phyloP scores from a whole-genome alignment of 1,140 invertebrate genomes.

The Leptinotarsa lineolata region DNA sequence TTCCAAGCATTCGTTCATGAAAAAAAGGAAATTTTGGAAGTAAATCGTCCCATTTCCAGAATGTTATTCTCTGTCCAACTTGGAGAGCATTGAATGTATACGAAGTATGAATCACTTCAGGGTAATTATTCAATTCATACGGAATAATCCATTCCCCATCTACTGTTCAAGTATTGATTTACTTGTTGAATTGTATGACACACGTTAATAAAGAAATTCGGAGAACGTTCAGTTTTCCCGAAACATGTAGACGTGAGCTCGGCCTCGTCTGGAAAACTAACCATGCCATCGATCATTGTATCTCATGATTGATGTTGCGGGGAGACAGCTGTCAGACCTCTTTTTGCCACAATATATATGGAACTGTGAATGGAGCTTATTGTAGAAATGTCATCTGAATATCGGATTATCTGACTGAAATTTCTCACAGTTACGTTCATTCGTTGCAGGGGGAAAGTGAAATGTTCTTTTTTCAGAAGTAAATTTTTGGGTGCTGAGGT shows the following conservation, averaged over 20 bases:
- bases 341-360: not conserved
- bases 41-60: no score
- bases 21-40: no score
- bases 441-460: no score
- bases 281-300: not conserved
- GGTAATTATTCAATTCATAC: no score
- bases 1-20: no score
- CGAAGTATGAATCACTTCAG: no score
- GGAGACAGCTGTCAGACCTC: not conserved
- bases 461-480: no score
- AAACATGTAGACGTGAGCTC: not conserved
- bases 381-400: conserved; percentile 6
- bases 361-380: not conserved
- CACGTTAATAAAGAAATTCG: not conserved
- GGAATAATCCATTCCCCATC: no score
- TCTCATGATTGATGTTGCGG: not conserved
- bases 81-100: no score
- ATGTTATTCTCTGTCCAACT: no score
- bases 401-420: not conserved
- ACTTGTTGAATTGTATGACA: not conserved
- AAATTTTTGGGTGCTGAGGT: no score
- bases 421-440: not conserved
- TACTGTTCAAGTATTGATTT: not conserved
- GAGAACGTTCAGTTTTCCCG: conserved; percentile 1
- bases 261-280: conserved; percentile 5